Conservation (phyloP, 2,888 invertebrate genomes). For the Nomada ruficornis region DNA sequence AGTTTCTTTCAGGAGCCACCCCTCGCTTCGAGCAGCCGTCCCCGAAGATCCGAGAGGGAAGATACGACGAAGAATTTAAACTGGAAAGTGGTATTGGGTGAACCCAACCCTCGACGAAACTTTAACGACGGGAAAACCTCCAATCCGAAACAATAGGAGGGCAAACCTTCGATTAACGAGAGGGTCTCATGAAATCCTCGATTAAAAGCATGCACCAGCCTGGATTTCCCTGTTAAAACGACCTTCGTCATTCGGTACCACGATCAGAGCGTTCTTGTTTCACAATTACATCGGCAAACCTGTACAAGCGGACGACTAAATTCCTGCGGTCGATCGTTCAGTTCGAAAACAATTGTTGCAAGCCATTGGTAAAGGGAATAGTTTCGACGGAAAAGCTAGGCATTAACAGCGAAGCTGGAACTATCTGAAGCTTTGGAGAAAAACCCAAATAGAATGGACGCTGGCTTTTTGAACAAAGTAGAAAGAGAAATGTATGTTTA, state of each 20-base stretch:
- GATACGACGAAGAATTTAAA: neutral
- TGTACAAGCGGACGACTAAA: neutral
- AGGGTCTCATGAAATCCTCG: constrained; percentile 9
- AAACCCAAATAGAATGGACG: no score
- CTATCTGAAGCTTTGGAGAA: no score
- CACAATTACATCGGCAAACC: neutral
- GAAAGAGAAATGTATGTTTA: no score
- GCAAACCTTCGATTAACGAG: neutral
- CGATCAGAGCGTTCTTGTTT: constrained; percentile 5
- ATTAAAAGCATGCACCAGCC: constrained; percentile 16
- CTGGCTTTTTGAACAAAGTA: no score
- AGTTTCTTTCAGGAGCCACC: neutral
- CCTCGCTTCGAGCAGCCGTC: neutral
- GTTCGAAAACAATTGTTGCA: no score
- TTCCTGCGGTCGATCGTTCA: neutral
- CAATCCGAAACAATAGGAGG: constrained; percentile 2
- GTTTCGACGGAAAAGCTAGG: no score
- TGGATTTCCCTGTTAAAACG: constrained; percentile 3
- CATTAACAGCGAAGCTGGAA: no score
- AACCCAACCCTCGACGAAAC: neutral
- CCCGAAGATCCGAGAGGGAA: neutral
- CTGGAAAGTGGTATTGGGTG: neutral
- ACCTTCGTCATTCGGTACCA: neutral
- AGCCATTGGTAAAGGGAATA: no score
- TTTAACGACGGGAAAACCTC: constrained; percentile 5